Evolutionary conservation across 2,797 vertebrate genomes (phyloP).

Genomic region (Apodemus agrarius): DNA sequence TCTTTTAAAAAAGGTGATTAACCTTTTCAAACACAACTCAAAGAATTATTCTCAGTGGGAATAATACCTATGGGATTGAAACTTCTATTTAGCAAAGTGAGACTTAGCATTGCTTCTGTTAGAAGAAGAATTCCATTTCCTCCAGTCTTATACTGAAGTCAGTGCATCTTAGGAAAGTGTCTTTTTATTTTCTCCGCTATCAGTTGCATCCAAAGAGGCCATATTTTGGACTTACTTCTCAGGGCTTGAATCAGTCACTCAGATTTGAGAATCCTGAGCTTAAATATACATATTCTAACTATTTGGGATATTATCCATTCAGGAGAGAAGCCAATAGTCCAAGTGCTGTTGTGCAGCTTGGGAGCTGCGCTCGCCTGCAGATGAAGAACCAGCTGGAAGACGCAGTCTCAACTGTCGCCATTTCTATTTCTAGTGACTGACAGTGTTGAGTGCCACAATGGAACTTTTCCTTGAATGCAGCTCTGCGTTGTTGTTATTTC

Average conservation of each 20-base stretch:
- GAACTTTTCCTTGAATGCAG: constrained; percentile 14
- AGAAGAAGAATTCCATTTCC: constrained; percentile 9
- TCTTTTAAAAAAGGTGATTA: not conserved
- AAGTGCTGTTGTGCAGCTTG: not conserved
- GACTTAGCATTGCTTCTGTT: not conserved
- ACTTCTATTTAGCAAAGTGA: not conserved
- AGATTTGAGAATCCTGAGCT: not conserved
- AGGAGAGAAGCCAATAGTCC: not conserved
- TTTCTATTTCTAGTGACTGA: not conserved
- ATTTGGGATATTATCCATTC: not conserved
- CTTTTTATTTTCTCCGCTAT: not conserved
- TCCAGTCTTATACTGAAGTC: not conserved
- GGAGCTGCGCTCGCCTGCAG: not conserved
- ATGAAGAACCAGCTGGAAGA: not conserved
- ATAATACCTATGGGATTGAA: not conserved
- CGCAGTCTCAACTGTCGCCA: not conserved
- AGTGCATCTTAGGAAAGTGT: not conserved
- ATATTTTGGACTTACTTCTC: not conserved
- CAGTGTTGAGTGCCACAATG: not conserved
- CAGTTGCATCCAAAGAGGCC: not conserved
- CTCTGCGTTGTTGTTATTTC: not conserved
- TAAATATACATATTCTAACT: not conserved
- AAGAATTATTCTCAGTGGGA: not conserved
- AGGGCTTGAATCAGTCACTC: not conserved
- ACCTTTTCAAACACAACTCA: constrained; percentile 13